phyloP scores from a whole-genome alignment of 2,888 invertebrate genomes.

The Poecilobothrus nobilitatus region DNA sequence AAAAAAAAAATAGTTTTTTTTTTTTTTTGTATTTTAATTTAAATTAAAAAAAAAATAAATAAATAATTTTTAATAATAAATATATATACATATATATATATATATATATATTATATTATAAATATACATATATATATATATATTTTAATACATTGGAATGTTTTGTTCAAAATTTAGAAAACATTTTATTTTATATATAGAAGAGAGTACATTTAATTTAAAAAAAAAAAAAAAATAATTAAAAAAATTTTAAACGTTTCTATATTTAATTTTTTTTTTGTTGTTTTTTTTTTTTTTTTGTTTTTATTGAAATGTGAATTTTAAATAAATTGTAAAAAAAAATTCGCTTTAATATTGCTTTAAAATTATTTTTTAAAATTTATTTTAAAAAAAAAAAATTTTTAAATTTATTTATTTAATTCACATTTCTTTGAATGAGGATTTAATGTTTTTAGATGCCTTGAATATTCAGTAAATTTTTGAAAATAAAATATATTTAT shows the following conservation, averaged over 20 bases:
- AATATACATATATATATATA: constrained; percentile 22
- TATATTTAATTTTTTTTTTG: neutral
- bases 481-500: too few species aligned
- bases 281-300: neutral
- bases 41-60: constrained; percentile 21
- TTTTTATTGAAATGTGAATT: neutral
- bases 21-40: constrained; percentile 13
- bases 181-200: neutral
- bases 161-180: constrained; percentile 3
- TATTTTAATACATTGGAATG: constrained; percentile 13
- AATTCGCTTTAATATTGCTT: too few species aligned
- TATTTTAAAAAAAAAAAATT: neutral
- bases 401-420: neutral
- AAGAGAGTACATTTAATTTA: neutral
- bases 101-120: constrained; percentile 23
- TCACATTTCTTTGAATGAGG: constrained; percentile 28
- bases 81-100: constrained; percentile 8
- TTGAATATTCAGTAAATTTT: constrained; percentile 36
- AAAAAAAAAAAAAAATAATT: neutral
- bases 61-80: constrained; percentile 13
- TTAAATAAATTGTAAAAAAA: neutral
- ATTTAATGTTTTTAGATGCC: constrained; percentile 32
- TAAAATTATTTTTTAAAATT: neutral
- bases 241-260: neutral
- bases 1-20: constrained; percentile 19